phyloP scores from a whole-genome alignment of 1,140 invertebrate species.

The Aethina tumida region DNA sequence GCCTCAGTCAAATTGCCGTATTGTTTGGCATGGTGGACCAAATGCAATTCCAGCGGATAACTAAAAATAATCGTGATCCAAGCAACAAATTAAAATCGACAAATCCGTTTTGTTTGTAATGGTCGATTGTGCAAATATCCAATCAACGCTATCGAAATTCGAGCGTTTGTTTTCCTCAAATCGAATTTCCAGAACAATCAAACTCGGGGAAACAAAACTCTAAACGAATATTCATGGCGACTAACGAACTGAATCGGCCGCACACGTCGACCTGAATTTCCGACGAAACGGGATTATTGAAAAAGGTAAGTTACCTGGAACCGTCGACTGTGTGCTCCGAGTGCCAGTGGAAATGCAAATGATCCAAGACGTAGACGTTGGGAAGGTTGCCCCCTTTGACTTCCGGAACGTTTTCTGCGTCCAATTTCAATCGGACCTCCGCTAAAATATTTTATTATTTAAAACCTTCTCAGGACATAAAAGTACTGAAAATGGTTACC shows the following conservation, averaged over 20 bases:
- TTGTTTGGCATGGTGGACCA: constrained; percentile 56
- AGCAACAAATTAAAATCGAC: constrained; percentile 1
- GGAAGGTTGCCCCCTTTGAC: constrained; percentile 43
- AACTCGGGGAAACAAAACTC: too few species aligned
- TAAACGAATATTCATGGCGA: too few species aligned
- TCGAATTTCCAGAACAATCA: too few species aligned
- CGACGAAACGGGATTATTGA: background rate
- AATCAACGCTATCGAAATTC: too few species aligned
- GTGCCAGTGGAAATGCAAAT: constrained; percentile 71
- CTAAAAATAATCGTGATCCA: constrained; percentile 26
- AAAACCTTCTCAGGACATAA: constrained; percentile 1
- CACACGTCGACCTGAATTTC: too few species aligned
- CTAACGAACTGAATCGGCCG: too few species aligned
- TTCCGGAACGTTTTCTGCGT: constrained; percentile 28
- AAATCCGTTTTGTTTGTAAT: constrained; percentile 1
- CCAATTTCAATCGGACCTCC: constrained; percentile 35
- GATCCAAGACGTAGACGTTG: constrained; percentile 47
- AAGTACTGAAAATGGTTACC: constrained; percentile 24
- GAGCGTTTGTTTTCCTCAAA: too few species aligned
- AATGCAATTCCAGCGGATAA: constrained; percentile 52
- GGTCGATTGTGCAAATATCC: too few species aligned
- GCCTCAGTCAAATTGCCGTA: constrained; percentile 48
- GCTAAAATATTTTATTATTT: constrained; percentile 24
- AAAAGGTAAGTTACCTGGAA: constrained; percentile 30
- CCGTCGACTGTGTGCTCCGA: constrained; percentile 63